phyloP scores from a whole-genome alignment of 2,797 vertebrate species.

The Macrochelys suwanniensis region DNA sequence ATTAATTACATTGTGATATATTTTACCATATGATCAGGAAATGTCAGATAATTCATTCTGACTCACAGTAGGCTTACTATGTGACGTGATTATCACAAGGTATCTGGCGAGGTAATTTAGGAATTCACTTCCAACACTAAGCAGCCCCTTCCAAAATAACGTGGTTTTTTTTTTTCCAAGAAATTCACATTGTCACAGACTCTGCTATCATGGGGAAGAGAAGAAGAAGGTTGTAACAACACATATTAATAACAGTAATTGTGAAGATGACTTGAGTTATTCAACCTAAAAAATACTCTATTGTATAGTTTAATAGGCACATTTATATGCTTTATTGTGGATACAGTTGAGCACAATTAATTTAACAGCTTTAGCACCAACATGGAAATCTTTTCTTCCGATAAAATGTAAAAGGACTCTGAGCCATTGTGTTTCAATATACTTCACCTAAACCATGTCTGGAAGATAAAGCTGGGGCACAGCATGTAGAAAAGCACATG shows the following conservation, averaged over 20 bases:
- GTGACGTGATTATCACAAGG: constrained; percentile 62
- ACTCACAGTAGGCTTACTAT: constrained; percentile 37
- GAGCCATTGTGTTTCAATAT: neutral
- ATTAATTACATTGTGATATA: neutral
- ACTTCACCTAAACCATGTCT: neutral
- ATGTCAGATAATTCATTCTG: constrained; percentile 19
- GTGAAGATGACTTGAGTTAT: constrained; percentile 24
- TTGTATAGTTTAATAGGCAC: constrained; percentile 7
- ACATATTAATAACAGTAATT: constrained; percentile 60
- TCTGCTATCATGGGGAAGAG: constrained; percentile 17
- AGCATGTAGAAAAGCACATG: constrained; percentile 50
- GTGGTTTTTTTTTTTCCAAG: constrained; percentile 39
- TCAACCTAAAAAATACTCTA: constrained; percentile 47
- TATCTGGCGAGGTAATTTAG: constrained; percentile 66
- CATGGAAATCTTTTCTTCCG: constrained; percentile 38
- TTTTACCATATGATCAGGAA: constrained; percentile 44
- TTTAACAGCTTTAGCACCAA: constrained; percentile 23
- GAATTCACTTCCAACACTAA: constrained; percentile 46
- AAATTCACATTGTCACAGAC: constrained; percentile 51
- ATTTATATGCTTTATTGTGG: constrained; percentile 26
- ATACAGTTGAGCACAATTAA: constrained; percentile 36
- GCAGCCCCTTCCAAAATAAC: constrained; percentile 69
- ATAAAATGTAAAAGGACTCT: constrained; percentile 2
- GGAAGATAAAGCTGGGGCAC: constrained; percentile 55
- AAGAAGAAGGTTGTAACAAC: constrained; percentile 49